Evolutionary conservation across 2,888 invertebrate species (phyloP).

Genomic region (Drosophila prostipennis): DNA sequence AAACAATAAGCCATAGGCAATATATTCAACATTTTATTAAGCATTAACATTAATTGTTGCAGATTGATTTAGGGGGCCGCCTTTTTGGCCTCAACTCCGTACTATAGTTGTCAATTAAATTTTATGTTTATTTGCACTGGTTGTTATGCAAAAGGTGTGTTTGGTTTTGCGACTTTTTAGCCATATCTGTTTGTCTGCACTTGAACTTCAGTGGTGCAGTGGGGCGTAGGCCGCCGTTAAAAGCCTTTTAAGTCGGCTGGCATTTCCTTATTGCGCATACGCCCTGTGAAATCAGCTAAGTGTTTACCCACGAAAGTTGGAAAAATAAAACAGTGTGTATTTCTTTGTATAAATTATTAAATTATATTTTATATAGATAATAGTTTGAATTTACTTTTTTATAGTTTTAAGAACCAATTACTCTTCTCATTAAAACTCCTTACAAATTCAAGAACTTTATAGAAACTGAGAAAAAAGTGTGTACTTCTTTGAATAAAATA

Average conservation of each 20-base stretch:
- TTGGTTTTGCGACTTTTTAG: not conserved
- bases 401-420: not conserved
- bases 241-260: conserved; percentile 35
- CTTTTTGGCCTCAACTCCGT: conserved; percentile 28
- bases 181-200: conserved; percentile 14
- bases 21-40: conserved; percentile 66
- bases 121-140: conserved; percentile 26
- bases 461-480: not conserved
- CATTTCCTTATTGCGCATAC: conserved; percentile 73
- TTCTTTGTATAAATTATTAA: no score
- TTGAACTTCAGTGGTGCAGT: conserved; percentile 33
- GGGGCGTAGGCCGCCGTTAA: conserved; percentile 51
- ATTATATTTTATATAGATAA: no score
- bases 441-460: not conserved
- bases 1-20: conserved; percentile 50
- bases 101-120: conserved; percentile 9
- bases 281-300: conserved; percentile 40
- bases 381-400: no score
- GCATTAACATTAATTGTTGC: conserved; percentile 67
- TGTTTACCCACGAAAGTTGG: conserved; percentile 23
- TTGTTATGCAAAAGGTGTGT: conserved; percentile 18
- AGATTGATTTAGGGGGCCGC: conserved; percentile 62
- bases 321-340: not conserved
- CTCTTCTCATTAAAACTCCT: not conserved
- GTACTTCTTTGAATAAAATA: no score